phyloP scores from a whole-genome alignment of 2,797 vertebrate species.

The Acanthurus tractus region DNA sequence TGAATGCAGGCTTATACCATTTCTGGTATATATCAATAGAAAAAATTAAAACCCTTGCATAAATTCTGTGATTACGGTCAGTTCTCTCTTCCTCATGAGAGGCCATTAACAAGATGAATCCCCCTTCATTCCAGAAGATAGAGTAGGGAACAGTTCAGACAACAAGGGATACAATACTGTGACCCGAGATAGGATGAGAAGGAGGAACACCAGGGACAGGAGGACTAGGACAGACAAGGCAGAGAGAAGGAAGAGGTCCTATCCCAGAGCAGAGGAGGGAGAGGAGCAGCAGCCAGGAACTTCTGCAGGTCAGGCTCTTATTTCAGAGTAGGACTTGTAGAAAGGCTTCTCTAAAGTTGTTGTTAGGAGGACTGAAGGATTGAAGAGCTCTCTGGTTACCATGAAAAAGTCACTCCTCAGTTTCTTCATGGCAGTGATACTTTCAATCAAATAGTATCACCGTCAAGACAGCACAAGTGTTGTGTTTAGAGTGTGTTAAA shows the following conservation, averaged over 20 bases:
- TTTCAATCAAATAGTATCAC: no score
- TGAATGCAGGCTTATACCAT: neutral
- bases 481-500: neutral
- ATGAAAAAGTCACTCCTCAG: neutral
- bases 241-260: slow-evolving; percentile 50
- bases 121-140: slow-evolving; percentile 65
- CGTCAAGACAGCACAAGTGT: neutral
- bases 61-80: neutral
- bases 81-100: neutral
- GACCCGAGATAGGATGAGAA: slow-evolving; percentile 58
- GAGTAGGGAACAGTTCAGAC: slow-evolving; percentile 63
- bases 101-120: slow-evolving; percentile 30
- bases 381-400: neutral
- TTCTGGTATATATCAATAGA: neutral
- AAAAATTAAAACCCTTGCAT: neutral
- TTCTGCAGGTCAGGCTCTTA: slow-evolving; percentile 60
- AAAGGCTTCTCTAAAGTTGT: neutral
- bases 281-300: slow-evolving; percentile 44
- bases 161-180: slow-evolving; percentile 42
- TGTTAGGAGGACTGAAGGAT: neutral
- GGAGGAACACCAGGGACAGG: slow-evolving; percentile 61
- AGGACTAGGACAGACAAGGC: slow-evolving; percentile 67
- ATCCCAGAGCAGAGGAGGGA: slow-evolving; percentile 24
- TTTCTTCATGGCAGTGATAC: neutral
- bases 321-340: neutral